A percentile compares a stretch with the other conserved stretches of the same genome.
Evolutionary conservation across 37 sponge, comb jelly and placozoan genomes (phyloP).

Genomic region (Beroe forskalii): DNA sequence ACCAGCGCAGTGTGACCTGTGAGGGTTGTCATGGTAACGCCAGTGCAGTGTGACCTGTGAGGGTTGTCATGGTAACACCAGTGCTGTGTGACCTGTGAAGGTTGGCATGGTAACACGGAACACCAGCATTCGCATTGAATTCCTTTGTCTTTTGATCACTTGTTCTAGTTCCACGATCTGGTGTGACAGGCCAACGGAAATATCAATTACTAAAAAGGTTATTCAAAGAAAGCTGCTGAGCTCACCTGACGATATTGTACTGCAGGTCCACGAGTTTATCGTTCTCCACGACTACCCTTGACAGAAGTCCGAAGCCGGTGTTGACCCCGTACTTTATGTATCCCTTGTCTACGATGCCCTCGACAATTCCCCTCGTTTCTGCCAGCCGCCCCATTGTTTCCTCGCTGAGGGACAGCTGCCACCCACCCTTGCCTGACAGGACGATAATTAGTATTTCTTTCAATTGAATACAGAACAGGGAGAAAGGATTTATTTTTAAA

Average conservation of each 20-base stretch:
- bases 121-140: too few species aligned
- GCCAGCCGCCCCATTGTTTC: background rate
- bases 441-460: too few species aligned
- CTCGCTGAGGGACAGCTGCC: background rate
- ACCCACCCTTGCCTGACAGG: constrained; percentile 3
- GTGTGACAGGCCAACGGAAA: too few species aligned
- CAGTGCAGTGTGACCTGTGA: background rate
- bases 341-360: background rate
- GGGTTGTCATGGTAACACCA: too few species aligned
- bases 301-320: constrained; percentile 42
- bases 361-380: background rate
- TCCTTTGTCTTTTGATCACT: too few species aligned
- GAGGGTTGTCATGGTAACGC: too few species aligned
- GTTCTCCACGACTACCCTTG: constrained; percentile 12
- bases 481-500: too few species aligned
- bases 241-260: constrained; percentile 23
- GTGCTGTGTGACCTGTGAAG: too few species aligned
- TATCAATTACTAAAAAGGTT: too few species aligned
- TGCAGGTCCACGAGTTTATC: constrained; percentile 31
- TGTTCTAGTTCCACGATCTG: too few species aligned
- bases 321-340: background rate
- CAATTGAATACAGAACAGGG: too few species aligned
- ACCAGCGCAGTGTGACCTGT: background rate
- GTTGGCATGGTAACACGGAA: too few species aligned
- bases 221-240: background rate